Conservation (phyloP, 2,797 vertebrate species). For the Phrynocephalus vlangalii region DNA sequence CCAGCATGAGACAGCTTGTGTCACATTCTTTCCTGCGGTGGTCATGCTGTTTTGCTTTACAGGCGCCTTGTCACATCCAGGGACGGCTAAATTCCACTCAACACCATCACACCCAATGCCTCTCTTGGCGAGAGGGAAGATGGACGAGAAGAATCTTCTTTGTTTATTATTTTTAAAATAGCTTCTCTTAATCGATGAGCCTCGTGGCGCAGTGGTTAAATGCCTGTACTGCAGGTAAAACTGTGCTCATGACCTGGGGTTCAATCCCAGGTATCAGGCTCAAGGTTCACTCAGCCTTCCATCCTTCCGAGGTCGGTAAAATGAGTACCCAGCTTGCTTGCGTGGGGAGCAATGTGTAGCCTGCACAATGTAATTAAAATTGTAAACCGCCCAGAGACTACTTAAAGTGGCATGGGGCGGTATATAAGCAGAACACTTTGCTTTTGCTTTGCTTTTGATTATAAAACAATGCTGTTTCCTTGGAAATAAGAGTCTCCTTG, state of each 20-base stretch:
- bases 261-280: no score
- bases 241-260: no score
- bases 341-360: no score
- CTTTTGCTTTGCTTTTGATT: not conserved
- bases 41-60: slow-evolving; percentile 19
- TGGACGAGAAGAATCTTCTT: not conserved
- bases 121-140: not conserved
- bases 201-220: no score
- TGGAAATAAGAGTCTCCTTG: not conserved
- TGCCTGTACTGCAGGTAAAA: no score
- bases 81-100: slow-evolving; percentile 31
- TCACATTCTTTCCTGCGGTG: slow-evolving; percentile 19
- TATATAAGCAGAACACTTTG: no score
- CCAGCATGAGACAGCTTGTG: not conserved
- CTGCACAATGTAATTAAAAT: no score
- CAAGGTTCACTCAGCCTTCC: no score
- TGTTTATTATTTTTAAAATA: not conserved
- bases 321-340: no score
- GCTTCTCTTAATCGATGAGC: not conserved
- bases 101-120: slow-evolving; percentile 36
- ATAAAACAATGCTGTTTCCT: not conserved
- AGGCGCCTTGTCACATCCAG: not conserved
- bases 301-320: no score
- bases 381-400: no score
- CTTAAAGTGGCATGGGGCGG: no score